Evolutionary conservation across 2,797 vertebrate genomes (phyloP).

Genomic region (Periophthalmus magnuspinnatus): DNA sequence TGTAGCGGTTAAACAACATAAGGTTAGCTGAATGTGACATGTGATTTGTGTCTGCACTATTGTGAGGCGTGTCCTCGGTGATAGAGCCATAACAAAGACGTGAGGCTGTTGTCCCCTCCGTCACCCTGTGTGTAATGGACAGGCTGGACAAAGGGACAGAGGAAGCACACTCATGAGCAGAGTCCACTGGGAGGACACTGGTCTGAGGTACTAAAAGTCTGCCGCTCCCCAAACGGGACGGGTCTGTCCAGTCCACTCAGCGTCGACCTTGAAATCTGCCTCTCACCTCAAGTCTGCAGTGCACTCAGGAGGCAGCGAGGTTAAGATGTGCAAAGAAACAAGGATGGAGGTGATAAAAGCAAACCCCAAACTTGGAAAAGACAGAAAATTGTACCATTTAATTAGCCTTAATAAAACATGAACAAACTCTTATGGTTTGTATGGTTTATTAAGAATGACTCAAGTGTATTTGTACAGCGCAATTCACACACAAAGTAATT

Average conservation of each 20-base stretch:
- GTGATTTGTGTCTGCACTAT: not conserved
- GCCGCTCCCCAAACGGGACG: slow-evolving; percentile 57
- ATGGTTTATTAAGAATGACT: too few species aligned
- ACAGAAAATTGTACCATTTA: too few species aligned
- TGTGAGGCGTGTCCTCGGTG: not conserved
- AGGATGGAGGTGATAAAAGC: too few species aligned
- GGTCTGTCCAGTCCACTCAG: slow-evolving; percentile 68
- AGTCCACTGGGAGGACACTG: slow-evolving; percentile 49
- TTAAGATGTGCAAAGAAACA: slow-evolving; percentile 4
- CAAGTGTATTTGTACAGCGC: too few species aligned
- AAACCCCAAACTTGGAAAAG: too few species aligned
- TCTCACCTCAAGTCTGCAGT: slow-evolving; percentile 53
- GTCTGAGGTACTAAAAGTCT: slow-evolving; percentile 72
- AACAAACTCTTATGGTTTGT: too few species aligned
- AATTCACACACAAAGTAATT: too few species aligned
- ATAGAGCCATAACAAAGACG: not conserved
- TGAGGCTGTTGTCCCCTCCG: not conserved
- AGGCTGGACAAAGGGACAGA: slow-evolving; percentile 34
- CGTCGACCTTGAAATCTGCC: slow-evolving; percentile 63
- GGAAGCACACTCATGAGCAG: slow-evolving; percentile 42
- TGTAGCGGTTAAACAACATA: not conserved
- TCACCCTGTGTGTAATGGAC: slow-evolving; percentile 43
- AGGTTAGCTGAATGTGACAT: not conserved
- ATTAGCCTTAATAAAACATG: too few species aligned
- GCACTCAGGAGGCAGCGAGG: slow-evolving; percentile 13